Percentiles rank a stretch among this genome's conserved stretches.
phyloP scores from a whole-genome alignment of 2,888 invertebrate species.

The Apotomis capreana region DNA sequence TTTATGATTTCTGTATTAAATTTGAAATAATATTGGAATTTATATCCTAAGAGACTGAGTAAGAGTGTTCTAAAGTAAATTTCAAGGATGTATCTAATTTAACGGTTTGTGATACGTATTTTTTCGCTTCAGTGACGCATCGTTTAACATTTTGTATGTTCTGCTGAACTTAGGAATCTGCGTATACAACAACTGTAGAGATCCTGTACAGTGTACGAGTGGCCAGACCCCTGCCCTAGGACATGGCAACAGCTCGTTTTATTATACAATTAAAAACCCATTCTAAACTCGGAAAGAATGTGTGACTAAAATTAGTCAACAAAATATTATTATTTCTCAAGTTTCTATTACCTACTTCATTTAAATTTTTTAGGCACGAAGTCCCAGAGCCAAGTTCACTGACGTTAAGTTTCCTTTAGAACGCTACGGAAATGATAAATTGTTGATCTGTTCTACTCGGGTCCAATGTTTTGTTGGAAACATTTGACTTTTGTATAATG shows the following conservation, averaged over 20 bases:
- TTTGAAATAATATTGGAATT: slow-evolving; percentile 66
- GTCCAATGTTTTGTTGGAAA: slow-evolving; percentile 58
- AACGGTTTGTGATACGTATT: slow-evolving; percentile 41
- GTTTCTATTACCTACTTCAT: not conserved
- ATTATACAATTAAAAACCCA: slow-evolving; percentile 10
- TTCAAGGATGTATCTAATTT: slow-evolving; percentile 41
- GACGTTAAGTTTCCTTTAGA: slow-evolving; percentile 30
- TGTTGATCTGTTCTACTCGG: slow-evolving; percentile 51
- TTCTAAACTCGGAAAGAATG: not conserved
- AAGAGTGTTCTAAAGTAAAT: slow-evolving; percentile 77
- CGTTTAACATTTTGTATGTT: slow-evolving; percentile 33
- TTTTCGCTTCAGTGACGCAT: slow-evolving; percentile 40
- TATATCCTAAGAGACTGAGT: slow-evolving; percentile 81
- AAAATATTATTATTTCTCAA: too few relatives aligned
- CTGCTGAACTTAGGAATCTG: slow-evolving; percentile 28
- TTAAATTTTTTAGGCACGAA: not conserved
- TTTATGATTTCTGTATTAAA: slow-evolving; percentile 39
- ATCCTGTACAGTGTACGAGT: not conserved
- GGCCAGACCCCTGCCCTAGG: not conserved
- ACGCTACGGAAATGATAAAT: slow-evolving; percentile 43
- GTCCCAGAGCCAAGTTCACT: slow-evolving; percentile 23
- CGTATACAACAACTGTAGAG: slow-evolving; percentile 19
- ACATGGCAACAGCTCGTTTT: not conserved
- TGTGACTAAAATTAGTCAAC: not conserved
- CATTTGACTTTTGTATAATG: slow-evolving; percentile 46